Evolutionary conservation across 2,113 vertebrate genomes (phyloP).

Genomic region (Lophochroa leadbeateri): DNA sequence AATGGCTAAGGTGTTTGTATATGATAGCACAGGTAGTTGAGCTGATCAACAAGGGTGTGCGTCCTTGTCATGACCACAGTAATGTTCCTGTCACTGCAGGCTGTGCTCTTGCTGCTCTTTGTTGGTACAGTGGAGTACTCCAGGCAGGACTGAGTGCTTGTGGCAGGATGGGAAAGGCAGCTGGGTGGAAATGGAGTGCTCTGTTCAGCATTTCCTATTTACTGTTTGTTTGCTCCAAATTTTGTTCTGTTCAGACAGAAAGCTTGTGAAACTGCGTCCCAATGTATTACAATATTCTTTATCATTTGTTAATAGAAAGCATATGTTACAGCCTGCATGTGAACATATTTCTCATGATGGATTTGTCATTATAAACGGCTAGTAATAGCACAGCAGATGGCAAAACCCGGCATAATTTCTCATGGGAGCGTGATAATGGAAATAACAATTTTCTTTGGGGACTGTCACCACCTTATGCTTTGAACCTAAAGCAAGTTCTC

Average conservation of each 20-base stretch:
- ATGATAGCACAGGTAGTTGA: not conserved
- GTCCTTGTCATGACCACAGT: not conserved
- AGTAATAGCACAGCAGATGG: conserved; percentile 49
- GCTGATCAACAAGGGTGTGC: not conserved
- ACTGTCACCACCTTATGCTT: not conserved
- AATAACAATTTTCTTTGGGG: not conserved
- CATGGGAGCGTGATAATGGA: not conserved
- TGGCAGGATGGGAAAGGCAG: not conserved
- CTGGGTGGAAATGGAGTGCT: not conserved
- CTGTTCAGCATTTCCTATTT: not conserved
- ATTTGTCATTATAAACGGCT: conserved; percentile 30
- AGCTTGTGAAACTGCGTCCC: not conserved
- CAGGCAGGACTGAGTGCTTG: not conserved
- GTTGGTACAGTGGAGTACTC: not conserved
- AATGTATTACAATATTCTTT: not conserved
- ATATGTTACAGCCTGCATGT: conserved; percentile 30
- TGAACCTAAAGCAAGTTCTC: not conserved
- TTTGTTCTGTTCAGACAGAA: not conserved
- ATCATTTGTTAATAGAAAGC: conserved; percentile 49
- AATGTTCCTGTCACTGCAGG: not conserved
- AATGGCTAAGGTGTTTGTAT: not conserved
- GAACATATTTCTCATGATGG: conserved; percentile 36
- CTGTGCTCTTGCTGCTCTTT: not conserved
- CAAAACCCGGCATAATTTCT: not conserved
- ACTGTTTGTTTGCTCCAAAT: not conserved